phyloP scores from a whole-genome alignment of 2,888 invertebrate species.

The Ichneumoninae sp. region DNA sequence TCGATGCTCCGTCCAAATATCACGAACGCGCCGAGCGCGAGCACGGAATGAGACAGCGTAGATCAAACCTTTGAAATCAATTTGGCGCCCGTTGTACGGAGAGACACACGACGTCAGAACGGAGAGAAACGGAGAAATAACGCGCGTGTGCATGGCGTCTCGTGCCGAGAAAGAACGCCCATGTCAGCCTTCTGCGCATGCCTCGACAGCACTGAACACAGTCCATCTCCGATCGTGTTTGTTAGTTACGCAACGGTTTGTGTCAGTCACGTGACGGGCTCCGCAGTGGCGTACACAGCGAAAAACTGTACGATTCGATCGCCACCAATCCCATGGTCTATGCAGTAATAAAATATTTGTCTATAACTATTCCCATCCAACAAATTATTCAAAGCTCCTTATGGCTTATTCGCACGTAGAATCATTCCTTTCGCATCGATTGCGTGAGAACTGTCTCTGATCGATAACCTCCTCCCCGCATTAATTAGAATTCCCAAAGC shows the following conservation, averaged over 20 bases:
- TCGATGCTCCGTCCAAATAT: not conserved
- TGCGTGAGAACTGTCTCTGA: not conserved
- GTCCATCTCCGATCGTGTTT: not conserved
- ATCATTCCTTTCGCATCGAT: not conserved
- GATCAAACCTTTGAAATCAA: not conserved
- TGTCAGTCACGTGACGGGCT: not conserved
- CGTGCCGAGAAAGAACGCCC: not conserved
- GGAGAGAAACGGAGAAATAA: not conserved
- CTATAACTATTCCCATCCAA: not conserved
- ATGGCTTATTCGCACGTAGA: not conserved
- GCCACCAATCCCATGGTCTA: not conserved
- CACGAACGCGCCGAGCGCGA: not conserved
- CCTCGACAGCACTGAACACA: not conserved
- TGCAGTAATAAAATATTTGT: not conserved
- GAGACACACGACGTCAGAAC: not conserved
- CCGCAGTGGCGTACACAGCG: not conserved
- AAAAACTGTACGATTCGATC: not conserved
- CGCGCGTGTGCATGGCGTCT: not conserved
- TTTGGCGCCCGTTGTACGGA: not conserved
- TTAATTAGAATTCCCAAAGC: not conserved
- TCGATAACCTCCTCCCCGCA: not conserved
- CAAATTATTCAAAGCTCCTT: not conserved
- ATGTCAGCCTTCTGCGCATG: not conserved
- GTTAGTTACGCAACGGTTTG: constrained; percentile 6
- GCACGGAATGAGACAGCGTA: not conserved